Evolutionary conservation across 2,113 vertebrate genomes (phyloP), one percentile per base, ranked within the genome.

Genomic region (Lepus americanus): DNA sequence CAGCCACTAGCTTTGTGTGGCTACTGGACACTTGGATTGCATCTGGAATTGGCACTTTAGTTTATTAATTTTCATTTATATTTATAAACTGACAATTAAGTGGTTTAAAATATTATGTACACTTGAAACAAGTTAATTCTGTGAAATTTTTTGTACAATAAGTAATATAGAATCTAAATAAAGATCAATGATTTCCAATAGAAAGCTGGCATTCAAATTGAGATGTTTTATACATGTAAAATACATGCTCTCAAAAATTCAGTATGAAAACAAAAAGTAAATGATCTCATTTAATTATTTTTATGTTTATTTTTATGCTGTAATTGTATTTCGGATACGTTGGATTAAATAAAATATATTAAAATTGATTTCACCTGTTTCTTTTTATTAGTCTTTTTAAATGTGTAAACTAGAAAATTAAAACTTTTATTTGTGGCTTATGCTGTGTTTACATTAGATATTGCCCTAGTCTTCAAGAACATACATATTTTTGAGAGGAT

Each of bases 401-500:
- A 70, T 79, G 23, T 51, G 16, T 11, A 59, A 19, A 72, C 3
- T 44, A 86, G 8, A 92, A 89, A 86, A 80, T 77, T 81, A 86
- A 92, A 85, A 63, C 29, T 36, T 89, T 25, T 31, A 51, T 72
- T 17, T 88, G 44, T 20, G 59, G 29, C 23, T 44, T 74, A 6
- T 14, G 3, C 80, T 89, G 33, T 39, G 74, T 80, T 67, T 86
- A 22, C 66, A 36, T 82, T 70, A 16, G 19, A 94, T 76, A 12
- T 90, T 93, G 83, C 78, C 82, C 92, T 95, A 92, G 53, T 95
- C 85, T 97, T 85, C 74, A 96, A 97, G 94, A 98, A 98, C 97
- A 96, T 96, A 96, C 22, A 98, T 97, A 97, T 98, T 98, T 97
- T 97, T 98, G 97, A 98, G 95, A 82, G 16, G 74, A 89, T 95